Conservation (phyloP, 2,113 vertebrate genomes). For the Onychostruthus taczanowskii region DNA sequence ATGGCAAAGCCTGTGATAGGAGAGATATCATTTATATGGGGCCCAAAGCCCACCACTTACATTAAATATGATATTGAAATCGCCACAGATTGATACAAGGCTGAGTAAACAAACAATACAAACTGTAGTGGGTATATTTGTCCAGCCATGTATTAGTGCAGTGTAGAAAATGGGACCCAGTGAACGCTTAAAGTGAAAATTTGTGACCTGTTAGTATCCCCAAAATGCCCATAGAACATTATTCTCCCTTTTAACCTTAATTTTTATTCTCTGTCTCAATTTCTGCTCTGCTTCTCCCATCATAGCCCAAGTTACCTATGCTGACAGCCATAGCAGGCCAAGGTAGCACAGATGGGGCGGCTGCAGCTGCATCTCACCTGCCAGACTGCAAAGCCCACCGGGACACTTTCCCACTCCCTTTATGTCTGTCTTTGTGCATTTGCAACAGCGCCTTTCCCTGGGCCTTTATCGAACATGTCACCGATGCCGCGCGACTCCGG, state of each 20-base stretch:
- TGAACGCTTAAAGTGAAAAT: constrained; percentile 48
- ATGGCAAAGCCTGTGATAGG: neutral
- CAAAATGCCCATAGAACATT: constrained; percentile 53
- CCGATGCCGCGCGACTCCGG: neutral
- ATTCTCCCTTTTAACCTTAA: constrained; percentile 61
- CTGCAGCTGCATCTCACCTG: constrained; percentile 73
- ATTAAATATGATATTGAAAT: constrained; percentile 24
- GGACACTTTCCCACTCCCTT: constrained; percentile 61
- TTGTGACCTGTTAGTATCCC: constrained; percentile 62
- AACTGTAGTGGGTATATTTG: constrained; percentile 26
- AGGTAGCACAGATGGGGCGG: constrained; percentile 73
- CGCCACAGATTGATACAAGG: neutral
- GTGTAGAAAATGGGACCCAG: constrained; percentile 36
- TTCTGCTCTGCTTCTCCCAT: constrained; percentile 68
- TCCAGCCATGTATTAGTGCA: constrained; percentile 37
- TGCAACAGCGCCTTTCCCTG: constrained; percentile 66
- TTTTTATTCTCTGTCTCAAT: constrained; percentile 66
- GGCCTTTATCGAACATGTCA: constrained; percentile 64
- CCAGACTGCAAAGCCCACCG: constrained; percentile 71
- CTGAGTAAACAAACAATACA: constrained; percentile 40
- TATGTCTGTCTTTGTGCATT: constrained; percentile 71
- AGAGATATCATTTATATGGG: neutral
- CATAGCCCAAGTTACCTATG: constrained; percentile 48
- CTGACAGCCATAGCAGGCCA: constrained; percentile 64
- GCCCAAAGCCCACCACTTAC: neutral